Evolutionary conservation across 2,797 vertebrate genomes (phyloP).

Genomic region (Podargus strigoides): DNA sequence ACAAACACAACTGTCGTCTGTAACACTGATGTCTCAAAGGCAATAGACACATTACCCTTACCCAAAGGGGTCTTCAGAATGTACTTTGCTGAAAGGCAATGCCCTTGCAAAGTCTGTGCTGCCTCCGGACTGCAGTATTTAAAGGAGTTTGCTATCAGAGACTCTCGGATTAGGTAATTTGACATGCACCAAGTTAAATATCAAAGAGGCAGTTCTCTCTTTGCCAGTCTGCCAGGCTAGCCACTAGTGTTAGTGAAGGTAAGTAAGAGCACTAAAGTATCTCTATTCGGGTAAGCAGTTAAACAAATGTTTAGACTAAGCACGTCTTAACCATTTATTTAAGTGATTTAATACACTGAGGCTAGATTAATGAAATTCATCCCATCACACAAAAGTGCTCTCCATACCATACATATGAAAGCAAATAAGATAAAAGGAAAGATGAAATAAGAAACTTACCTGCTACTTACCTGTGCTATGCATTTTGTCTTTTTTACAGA

Average conservation of each 20-base stretch:
- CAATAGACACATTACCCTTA: not conserved
- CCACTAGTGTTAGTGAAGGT: not conserved
- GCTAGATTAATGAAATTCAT: not conserved
- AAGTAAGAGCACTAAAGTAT: not conserved
- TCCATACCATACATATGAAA: not conserved
- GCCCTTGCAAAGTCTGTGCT: not conserved
- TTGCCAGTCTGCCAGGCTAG: not conserved
- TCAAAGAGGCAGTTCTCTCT: too few species aligned
- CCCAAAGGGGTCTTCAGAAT: not conserved
- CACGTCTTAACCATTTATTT: not conserved
- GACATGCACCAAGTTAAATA: not conserved
- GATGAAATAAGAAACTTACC: constrained; percentile 4
- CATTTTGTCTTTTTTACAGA: not conserved
- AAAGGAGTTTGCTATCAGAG: not conserved
- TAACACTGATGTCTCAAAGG: not conserved
- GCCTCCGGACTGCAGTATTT: not conserved
- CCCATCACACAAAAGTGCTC: not conserved
- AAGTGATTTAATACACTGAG: not conserved
- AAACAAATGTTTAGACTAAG: not conserved
- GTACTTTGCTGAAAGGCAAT: not conserved
- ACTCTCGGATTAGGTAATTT: not conserved
- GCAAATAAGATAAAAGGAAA: constrained; percentile 19
- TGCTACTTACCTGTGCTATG: not conserved
- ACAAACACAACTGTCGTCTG: constrained; percentile 1
- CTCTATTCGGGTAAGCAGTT: not conserved